phyloP scores from a whole-genome alignment of 2,113 vertebrate species.

The Psophia crepitans region DNA sequence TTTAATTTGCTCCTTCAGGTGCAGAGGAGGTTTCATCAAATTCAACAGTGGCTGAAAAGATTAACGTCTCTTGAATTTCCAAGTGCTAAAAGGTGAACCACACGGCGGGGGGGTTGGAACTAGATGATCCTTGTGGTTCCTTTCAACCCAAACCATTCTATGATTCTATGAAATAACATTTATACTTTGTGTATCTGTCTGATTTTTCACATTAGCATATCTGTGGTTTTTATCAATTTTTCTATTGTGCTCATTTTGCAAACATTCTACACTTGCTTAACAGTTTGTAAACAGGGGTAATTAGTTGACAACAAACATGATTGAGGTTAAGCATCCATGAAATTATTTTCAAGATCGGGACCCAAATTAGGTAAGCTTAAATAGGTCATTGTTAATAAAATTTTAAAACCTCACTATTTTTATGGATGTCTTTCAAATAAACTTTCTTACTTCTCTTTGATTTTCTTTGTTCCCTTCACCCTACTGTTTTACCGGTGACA shows the following conservation, averaged over 20 bases:
- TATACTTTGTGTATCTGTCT: background rate
- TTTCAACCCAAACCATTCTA: too few species aligned
- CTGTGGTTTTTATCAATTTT: background rate
- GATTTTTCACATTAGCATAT: conserved; percentile 12
- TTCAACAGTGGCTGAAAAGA: background rate
- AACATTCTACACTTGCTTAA: background rate
- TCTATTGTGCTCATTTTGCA: conserved; percentile 27
- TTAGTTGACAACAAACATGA: conserved; percentile 29
- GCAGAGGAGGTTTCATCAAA: background rate
- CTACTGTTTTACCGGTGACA: background rate
- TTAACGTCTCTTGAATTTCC: background rate
- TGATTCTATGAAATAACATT: background rate
- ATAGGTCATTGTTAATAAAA: conserved; percentile 47
- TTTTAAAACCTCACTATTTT: conserved; percentile 29
- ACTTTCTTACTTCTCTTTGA: conserved; percentile 10
- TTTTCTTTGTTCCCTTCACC: conserved; percentile 29
- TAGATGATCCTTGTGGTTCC: too few species aligned
- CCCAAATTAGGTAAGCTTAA: conserved; percentile 33
- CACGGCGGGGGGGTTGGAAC: too few species aligned
- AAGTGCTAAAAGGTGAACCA: background rate
- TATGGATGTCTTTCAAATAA: conserved; percentile 25
- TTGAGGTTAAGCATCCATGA: conserved; percentile 13
- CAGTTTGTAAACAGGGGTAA: conserved; percentile 39
- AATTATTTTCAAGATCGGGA: conserved; percentile 29
- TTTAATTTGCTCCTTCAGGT: conserved; percentile 11